Conservation (phyloP, 2,888 invertebrate genomes). For the Dicycla oo region DNA sequence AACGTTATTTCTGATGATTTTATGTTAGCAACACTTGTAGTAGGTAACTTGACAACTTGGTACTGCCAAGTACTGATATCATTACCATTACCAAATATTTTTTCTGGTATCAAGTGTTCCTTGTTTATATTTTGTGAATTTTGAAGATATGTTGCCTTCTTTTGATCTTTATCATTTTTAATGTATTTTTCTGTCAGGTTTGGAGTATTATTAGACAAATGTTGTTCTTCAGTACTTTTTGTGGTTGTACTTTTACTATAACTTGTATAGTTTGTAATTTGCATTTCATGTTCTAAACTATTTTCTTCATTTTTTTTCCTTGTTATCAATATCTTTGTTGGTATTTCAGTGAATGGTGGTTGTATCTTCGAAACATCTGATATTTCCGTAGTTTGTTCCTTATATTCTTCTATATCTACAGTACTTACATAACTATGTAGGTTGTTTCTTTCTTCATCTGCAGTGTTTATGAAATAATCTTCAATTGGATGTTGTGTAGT, state of each 20-base stretch:
- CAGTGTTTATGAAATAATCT: background rate
- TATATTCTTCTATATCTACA: too few relatives aligned
- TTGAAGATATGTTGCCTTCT: background rate
- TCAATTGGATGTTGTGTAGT: background rate
- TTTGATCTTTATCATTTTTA: background rate
- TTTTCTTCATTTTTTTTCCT: background rate
- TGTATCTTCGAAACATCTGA: background rate
- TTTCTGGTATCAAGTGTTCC: background rate
- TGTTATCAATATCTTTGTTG: background rate
- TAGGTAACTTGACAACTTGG: background rate
- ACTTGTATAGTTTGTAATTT: constrained; percentile 1
- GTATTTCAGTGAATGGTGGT: background rate
- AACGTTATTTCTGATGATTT: background rate
- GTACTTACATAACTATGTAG: background rate
- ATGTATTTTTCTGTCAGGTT: background rate
- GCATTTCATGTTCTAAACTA: background rate
- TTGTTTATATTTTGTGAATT: background rate
- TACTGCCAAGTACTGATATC: background rate
- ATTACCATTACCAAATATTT: background rate
- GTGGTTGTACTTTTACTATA: background rate
- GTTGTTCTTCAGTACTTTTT: background rate
- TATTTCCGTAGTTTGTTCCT: background rate
- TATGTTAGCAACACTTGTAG: background rate
- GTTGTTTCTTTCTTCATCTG: background rate
- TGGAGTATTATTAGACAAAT: background rate